phyloP scores from a whole-genome alignment of 2,888 invertebrate species.

The Cheilosia variabilis region DNA sequence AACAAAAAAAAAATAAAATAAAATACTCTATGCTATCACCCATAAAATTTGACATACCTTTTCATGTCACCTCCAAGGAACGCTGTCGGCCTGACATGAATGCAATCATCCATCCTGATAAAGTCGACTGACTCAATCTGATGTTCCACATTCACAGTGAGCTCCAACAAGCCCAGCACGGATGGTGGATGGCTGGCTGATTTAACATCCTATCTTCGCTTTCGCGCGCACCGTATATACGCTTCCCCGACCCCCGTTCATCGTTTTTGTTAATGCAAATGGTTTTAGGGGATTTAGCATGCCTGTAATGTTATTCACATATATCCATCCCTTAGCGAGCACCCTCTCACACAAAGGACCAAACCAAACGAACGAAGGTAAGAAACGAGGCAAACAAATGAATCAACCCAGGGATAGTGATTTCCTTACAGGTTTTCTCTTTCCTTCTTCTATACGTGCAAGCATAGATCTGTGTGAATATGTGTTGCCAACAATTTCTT shows the following conservation, averaged over 20 bases:
- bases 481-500: slow-evolving; percentile 55
- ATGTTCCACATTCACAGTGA: slow-evolving; percentile 59
- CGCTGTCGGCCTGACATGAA: slow-evolving; percentile 72
- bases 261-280: slow-evolving; percentile 67
- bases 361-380: slow-evolving; percentile 55
- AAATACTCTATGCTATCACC: slow-evolving; percentile 62
- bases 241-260: background rate
- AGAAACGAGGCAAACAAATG: slow-evolving; percentile 63
- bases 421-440: slow-evolving; percentile 57
- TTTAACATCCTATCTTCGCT: slow-evolving; percentile 53
- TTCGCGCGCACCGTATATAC: slow-evolving; percentile 24
- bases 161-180: slow-evolving; percentile 35
- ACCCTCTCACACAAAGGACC: slow-evolving; percentile 45
- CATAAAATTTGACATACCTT: slow-evolving; percentile 74
- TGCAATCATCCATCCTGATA: slow-evolving; percentile 74
- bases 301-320: slow-evolving; percentile 67
- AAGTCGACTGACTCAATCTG: slow-evolving; percentile 73
- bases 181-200: slow-evolving; percentile 51
- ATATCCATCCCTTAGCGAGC: slow-evolving; percentile 55
- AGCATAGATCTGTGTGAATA: background rate
- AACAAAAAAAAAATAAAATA: slow-evolving; percentile 13
- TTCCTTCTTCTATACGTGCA: background rate
- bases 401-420: slow-evolving; percentile 67
- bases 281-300: slow-evolving; percentile 71
- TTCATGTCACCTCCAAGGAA: slow-evolving; percentile 73